Evolutionary conservation across 2,888 invertebrate genomes (phyloP), one percentile per base, ranked within the genome.

Genomic region (Nomada goodeniana): DNA sequence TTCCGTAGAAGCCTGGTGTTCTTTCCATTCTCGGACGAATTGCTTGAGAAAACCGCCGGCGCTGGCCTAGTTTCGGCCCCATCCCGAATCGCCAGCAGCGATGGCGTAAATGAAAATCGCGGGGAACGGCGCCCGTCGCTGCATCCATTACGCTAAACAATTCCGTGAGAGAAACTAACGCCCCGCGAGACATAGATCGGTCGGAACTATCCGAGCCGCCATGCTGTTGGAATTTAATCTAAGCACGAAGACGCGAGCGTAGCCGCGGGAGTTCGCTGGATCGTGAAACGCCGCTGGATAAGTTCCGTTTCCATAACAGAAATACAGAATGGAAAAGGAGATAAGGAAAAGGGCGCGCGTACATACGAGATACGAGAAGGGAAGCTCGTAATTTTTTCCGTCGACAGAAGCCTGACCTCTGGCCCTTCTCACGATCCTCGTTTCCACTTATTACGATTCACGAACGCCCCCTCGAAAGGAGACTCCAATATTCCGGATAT

Each of bases 401-500:
- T 86, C 69, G 73, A 55, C 69, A 44, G 15, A 42, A 55, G 68
- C 52, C 29, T 76, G 86, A 88, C 79, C 86, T 64, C 20, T 73
- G 78, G 65, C 52, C 26, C 52, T 61, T 73, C 55, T 59, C 64
- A 50, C 69, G 36, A 29, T 67, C 18, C 68, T 59, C 74, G 55
- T 72, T 71, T 86, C 71, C 73, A 75, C 87, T 88, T 88, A 88
- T 88, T 88, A 86, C 86, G 82, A 84, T 83, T 80, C 75, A 65
- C 57, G 47, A 47, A 67, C 76, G 72, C 82, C 68, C 75, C 83
- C 68, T 61, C 64, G 74, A 76, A 86, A 80, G 68, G 42, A 78
- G 76, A 64, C 79, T 83, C 83, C 87, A 89, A 87, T 88, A 87
- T 86, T 84, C 87, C 88, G 87, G 87, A 89, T 86, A 88, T 89